These are phyloP conservation scores for Hydrolagus affinis DNA, from an alignment of 2,113 vertebrate genomes.

Conservation along the genomic window DNA sequence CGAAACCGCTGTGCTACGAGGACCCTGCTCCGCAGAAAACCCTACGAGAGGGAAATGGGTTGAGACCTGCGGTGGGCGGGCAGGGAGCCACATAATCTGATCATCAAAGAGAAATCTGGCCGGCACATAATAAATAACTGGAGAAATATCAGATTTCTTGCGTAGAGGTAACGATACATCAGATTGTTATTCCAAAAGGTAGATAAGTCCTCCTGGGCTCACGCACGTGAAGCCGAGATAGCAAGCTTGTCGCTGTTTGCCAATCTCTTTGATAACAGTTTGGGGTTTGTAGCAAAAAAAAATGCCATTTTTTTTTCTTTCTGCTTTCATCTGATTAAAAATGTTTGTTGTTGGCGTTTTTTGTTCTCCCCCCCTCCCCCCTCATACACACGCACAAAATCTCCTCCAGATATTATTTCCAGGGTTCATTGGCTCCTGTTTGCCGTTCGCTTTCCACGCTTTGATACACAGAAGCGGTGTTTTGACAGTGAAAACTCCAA, in stretches of 20 bases:
- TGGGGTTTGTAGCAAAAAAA: not conserved
- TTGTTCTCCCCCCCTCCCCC: no score
- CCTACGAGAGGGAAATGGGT: no score
- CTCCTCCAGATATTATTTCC: constrained; percentile 36
- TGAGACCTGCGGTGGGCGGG: no score
- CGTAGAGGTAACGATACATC: constrained; percentile 36
- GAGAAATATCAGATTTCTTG: constrained; percentile 39
- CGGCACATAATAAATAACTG: constrained; percentile 42
- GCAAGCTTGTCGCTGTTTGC: not conserved
- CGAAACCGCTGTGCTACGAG: no score
- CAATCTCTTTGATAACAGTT: not conserved
- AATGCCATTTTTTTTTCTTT: not conserved
- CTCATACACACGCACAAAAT: no score
- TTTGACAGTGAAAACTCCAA: constrained; percentile 39
- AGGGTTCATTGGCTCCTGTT: constrained; percentile 36
- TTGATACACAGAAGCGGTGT: constrained; percentile 31
- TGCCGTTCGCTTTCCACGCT: constrained; percentile 27
- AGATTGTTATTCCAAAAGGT: constrained; percentile 6
- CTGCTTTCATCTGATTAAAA: constrained; percentile 25
- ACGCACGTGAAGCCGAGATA: not conserved
- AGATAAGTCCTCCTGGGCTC: not conserved
- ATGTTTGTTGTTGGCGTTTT: constrained; percentile 34
- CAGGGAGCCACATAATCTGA: constrained; percentile 31
- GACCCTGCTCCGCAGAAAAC: no score
- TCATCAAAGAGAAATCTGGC: constrained; percentile 43